Evolutionary conservation across 2,113 vertebrate genomes (phyloP).

Genomic region (Zapus hudsonius): DNA sequence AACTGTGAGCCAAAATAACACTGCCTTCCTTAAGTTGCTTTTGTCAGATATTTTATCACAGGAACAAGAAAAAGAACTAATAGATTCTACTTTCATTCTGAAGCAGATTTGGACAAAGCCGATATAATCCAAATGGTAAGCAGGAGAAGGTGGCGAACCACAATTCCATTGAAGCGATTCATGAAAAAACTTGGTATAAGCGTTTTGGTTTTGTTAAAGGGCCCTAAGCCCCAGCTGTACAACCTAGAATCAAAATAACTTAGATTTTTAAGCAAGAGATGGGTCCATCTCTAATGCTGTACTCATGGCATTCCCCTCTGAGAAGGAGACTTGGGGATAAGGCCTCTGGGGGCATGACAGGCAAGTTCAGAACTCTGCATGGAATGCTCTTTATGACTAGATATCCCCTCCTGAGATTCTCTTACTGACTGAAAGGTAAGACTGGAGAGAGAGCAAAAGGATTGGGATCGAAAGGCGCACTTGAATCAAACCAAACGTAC

Average conservation of each 20-base stretch:
- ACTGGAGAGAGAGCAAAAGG: not conserved
- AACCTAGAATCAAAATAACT: not conserved
- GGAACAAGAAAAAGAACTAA: not conserved
- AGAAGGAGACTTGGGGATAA: not conserved
- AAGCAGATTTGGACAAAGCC: not conserved
- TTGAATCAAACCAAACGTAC: not conserved
- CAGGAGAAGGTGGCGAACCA: not conserved
- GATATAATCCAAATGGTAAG: not conserved
- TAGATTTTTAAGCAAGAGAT: constrained; percentile 17
- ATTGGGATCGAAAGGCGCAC: constrained; percentile 13
- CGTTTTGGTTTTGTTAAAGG: not conserved
- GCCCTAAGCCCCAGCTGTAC: not conserved
- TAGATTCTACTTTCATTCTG: not conserved
- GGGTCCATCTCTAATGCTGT: not conserved
- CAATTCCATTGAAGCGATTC: not conserved
- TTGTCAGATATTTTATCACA: not conserved
- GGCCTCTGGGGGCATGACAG: not conserved
- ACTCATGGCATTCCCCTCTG: too few relatives aligned
- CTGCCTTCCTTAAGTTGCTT: not conserved
- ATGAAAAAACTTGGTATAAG: not conserved
- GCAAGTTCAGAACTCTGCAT: not conserved
- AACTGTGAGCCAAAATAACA: not conserved
- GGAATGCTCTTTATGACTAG: not conserved
- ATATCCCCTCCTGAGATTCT: not conserved
- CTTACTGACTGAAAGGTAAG: not conserved